Evolutionary conservation across 37 sponge, comb jelly and placozoan genomes (phyloP).

Genomic region (Petrosia ficiformis): DNA sequence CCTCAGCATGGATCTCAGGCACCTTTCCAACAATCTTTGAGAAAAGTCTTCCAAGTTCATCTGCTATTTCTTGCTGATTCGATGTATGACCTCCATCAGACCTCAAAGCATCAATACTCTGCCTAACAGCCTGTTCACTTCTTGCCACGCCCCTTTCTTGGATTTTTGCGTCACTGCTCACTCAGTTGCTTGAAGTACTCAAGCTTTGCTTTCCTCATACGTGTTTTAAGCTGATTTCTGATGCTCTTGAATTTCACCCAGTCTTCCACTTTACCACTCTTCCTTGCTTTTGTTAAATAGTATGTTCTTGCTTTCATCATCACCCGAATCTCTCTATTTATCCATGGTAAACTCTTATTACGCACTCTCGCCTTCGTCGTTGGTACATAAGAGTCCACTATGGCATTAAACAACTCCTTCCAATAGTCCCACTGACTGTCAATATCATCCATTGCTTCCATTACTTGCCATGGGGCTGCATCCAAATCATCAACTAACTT

Average conservation of each 20-base stretch:
- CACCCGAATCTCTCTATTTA: too few species aligned
- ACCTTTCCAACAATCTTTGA: not conserved
- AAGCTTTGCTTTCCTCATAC: too few species aligned
- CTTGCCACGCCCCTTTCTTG: constrained; percentile 16
- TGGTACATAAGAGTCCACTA: constrained; percentile 13
- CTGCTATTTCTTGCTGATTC: constrained; percentile 6
- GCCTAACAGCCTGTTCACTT: constrained; percentile 12
- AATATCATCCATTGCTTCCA: constrained; percentile 19
- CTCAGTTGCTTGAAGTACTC: constrained; percentile 3
- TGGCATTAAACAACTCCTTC: constrained; percentile 8
- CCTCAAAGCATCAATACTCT: not conserved
- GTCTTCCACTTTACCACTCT: too few species aligned
- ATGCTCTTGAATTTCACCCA: too few species aligned
- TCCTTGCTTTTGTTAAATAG: too few species aligned
- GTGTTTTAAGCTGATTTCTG: too few species aligned
- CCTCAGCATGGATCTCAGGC: too few species aligned
- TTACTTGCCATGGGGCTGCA: constrained; percentile 23
- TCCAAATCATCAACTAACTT: constrained; percentile 4
- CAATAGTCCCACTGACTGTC: constrained; percentile 37
- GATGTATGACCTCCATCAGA: not conserved
- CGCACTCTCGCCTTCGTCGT: constrained; percentile 18
- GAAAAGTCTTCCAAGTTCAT: constrained; percentile 12
- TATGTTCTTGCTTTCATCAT: too few species aligned
- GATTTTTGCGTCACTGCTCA: constrained; percentile 3
- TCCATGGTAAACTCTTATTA: constrained; percentile 25